These are phyloP conservation scores for Apotomis capreana DNA, from an alignment of 2,888 invertebrate genomes.

Conservation along the genomic window DNA sequence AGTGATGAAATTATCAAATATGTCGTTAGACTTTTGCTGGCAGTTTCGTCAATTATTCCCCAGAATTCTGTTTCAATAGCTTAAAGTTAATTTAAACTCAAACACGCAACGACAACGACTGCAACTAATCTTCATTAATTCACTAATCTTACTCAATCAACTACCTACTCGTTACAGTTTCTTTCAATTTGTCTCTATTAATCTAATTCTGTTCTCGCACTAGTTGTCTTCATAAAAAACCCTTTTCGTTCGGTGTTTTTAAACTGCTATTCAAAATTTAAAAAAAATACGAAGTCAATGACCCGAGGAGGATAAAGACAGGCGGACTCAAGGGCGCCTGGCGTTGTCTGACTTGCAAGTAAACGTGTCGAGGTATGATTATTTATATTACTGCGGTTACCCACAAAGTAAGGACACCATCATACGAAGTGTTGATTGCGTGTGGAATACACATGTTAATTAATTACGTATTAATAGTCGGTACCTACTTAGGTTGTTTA, in stretches of 20 bases:
- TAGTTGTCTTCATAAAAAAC: background rate
- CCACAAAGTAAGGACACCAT: background rate
- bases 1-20: no score
- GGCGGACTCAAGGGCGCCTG: conserved; percentile 28
- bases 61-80: no score
- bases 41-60: no score
- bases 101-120: background rate
- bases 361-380: conserved; percentile 18
- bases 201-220: conserved; percentile 1
- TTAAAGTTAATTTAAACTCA: no score
- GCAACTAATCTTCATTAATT: conserved; percentile 7
- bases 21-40: no score
- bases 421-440: background rate
- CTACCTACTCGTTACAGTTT: conserved; percentile 7
- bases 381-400: conserved; percentile 28
- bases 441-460: background rate
- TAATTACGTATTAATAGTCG: no score
- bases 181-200: conserved; percentile 21
- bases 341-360: conserved; percentile 19
- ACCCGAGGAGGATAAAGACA: conserved; percentile 34
- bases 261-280: conserved; percentile 15
- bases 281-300: conserved; percentile 26
- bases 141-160: conserved; percentile 9
- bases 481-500: no score
- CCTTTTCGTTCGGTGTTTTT: conserved; percentile 3